A percentile compares a stretch with the other conserved stretches of the same genome.
Evolutionary conservation across 1,140 invertebrate genomes (phyloP).

Genomic region (Drosophila lacteicornis): DNA sequence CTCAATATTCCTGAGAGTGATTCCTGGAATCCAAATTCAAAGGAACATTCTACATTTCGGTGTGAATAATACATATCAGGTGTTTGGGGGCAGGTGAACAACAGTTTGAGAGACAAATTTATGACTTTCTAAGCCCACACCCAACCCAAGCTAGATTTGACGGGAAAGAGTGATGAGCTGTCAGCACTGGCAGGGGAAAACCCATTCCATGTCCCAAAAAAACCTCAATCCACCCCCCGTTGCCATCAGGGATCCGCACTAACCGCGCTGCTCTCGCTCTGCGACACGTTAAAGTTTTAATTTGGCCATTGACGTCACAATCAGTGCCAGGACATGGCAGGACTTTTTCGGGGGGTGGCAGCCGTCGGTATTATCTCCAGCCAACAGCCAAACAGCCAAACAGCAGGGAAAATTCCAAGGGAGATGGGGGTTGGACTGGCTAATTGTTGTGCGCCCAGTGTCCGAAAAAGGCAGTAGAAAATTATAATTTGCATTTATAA

Average conservation of each 20-base stretch:
- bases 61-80: slow-evolving; percentile 5
- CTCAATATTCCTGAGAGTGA: neutral
- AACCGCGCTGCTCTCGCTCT: slow-evolving; percentile 29
- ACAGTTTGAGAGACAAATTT: neutral
- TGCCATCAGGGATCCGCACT: slow-evolving; percentile 20
- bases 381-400: slow-evolving; percentile 43
- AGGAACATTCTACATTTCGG: neutral
- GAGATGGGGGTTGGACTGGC: slow-evolving; percentile 21
- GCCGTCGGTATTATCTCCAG: slow-evolving; percentile 60
- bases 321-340: slow-evolving; percentile 48
- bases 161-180: slow-evolving; percentile 18
- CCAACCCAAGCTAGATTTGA: neutral
- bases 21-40: neutral
- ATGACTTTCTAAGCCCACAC: too few relatives aligned
- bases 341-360: slow-evolving; percentile 20
- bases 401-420: slow-evolving; percentile 1
- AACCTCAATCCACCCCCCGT: neutral
- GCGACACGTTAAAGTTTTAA: slow-evolving; percentile 81
- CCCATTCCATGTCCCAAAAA: slow-evolving; percentile 8
- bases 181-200: slow-evolving; percentile 21
- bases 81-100: neutral
- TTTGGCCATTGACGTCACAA: slow-evolving; percentile 77
- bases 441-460: slow-evolving; percentile 67
- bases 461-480: slow-evolving; percentile 75
- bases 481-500: slow-evolving; percentile 84